A percentile compares a stretch with the other conserved stretches of the same genome.
Conservation (phyloP, 2,113 vertebrate species). For the Balaeniceps rex region DNA sequence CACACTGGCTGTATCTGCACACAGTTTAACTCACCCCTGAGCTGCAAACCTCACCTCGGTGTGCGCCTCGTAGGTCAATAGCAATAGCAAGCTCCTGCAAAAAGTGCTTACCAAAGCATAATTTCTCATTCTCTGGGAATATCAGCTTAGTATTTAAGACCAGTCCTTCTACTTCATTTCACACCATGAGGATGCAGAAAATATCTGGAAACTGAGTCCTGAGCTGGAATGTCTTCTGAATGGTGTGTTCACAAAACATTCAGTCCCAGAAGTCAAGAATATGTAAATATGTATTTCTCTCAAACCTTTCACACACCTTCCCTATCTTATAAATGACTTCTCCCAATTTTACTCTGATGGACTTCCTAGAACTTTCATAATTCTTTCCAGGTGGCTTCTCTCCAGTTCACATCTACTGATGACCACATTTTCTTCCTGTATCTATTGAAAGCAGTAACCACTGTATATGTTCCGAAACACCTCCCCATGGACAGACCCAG, state of each 20-base stretch:
- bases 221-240: neutral
- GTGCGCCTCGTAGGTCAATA: neutral
- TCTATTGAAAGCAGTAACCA: neutral
- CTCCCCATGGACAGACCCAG: neutral
- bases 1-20: neutral
- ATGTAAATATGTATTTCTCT: neutral
- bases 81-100: neutral
- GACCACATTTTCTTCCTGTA: neutral
- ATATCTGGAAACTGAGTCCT: neutral
- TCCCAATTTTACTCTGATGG: neutral
- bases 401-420: neutral
- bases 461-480: neutral
- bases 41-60: neutral
- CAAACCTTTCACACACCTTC: neutral
- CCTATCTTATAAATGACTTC: neutral
- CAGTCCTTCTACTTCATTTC: neutral
- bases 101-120: neutral
- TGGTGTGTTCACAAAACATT: neutral
- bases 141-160: neutral
- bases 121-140: neutral
- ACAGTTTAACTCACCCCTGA: neutral
- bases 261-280: neutral
- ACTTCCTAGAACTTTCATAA: neutral
- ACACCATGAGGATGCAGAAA: rapidly evolving
- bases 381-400: neutral